Percentiles rank a stretch among this genome's conserved stretches.
Evolutionary conservation across 2,113 vertebrate species (phyloP).

Genomic region (Perccottus glenii): DNA sequence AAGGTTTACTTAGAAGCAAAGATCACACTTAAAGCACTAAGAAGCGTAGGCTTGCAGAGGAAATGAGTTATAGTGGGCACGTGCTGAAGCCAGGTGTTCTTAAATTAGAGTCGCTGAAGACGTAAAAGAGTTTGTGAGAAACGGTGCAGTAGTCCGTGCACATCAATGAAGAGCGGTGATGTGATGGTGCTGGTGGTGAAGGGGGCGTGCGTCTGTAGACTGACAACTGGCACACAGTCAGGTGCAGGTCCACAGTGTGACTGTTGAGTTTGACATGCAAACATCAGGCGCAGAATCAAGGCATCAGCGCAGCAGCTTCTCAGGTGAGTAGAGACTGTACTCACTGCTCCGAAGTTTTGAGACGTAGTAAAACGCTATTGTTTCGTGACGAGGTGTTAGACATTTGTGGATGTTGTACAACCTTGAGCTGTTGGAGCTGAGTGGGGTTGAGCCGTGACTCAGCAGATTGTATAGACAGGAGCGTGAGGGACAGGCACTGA

Average conservation of each 20-base stretch:
- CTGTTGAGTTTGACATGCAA: constrained; percentile 70
- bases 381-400: constrained; percentile 1
- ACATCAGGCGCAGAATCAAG: constrained; percentile 60
- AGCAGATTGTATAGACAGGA: constrained; percentile 43
- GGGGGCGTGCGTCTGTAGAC: constrained; percentile 46
- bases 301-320: constrained; percentile 43
- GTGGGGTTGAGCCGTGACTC: constrained; percentile 53
- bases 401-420: constrained; percentile 20
- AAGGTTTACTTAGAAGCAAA: not conserved
- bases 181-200: not conserved
- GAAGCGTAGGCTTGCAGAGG: not conserved
- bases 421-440: constrained; percentile 6
- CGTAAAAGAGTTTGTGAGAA: too few species aligned
- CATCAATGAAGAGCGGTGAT: constrained; percentile 11
- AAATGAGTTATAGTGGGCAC: not conserved
- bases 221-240: constrained; percentile 56
- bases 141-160: constrained; percentile 10
- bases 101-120: too few species aligned
- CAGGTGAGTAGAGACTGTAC: constrained; percentile 54
- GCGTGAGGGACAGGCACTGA: constrained; percentile 10
- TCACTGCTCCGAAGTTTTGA: too few species aligned
- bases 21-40: not conserved
- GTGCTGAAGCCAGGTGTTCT: not conserved
- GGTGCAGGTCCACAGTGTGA: constrained; percentile 55
- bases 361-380: not conserved